Base-by-base conservation (phyloP, 2,113 vertebrate species). In the Bubalus kerabau region DNA sequence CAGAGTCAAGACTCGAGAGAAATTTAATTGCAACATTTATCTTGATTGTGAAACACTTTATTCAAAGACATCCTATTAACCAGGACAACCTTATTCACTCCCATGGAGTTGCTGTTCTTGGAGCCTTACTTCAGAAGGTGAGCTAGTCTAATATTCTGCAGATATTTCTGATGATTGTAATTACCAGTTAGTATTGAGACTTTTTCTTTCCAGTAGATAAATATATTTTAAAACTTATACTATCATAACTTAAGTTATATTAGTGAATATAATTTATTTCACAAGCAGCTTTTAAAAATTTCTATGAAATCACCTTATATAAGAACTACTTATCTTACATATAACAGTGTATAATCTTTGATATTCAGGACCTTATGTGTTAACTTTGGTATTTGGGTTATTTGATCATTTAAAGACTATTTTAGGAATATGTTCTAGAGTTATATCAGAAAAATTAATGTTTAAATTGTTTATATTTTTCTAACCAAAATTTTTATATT, bases 1-100 rank as follows among this genome's bases (percentile, higher is more conserved):
- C 99, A 99, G 99, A 99, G 98, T 99, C 99, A 4, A 99, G 99
- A 52, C 98, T 99, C 94, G 99, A 99, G 98, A 99, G 99, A 98
- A 99, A 99, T 95, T 97, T 99, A 71, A 98, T 99, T 91, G 99
- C 99, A 84, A 99, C 99, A 30, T 99, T 99, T 98, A 98, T 99
- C 95, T 98, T 99, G 98, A 99, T 99, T 98, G 97, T 99, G 71
- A 99, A 99, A 91, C 99, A 99, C 97, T 99, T 99, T 97, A 99
- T 99, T 98, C 99, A 99, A 98, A 99, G 99, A 93, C 99, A 99
- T 94, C 98, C 98, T 0, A 99, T 99, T 98, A 99, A 99, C 98
- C 99, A 99, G 98, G 99, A 99, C 97, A 99, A 98, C 96, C 99
- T 99, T 62, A 99, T 99, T 96, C 99, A 99, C 98, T 99, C 99